Evolutionary conservation across 2,113 vertebrate species (phyloP).

Genomic region (Oncorhynchus keta): DNA sequence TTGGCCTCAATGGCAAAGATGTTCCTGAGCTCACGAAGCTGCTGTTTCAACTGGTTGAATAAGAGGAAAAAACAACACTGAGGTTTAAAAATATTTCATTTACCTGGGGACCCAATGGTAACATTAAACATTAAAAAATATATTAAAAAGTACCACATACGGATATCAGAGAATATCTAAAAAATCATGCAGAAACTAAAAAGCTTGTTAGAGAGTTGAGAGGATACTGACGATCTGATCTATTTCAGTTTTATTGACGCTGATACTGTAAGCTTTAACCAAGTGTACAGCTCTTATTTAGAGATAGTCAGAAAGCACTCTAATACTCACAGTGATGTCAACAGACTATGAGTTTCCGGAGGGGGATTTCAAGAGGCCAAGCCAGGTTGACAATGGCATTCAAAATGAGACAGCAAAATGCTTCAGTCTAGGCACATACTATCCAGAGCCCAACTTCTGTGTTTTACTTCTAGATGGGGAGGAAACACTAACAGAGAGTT

Average conservation of each 20-base stretch:
- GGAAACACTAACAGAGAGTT: neutral
- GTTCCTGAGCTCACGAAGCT: neutral
- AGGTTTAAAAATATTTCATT: neutral
- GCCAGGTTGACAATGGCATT: neutral
- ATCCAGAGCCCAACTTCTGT: conserved; percentile 7
- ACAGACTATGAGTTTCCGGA: neutral
- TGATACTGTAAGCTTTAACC: neutral
- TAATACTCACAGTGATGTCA: neutral
- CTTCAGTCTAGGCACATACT: neutral
- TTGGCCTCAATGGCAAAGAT: neutral
- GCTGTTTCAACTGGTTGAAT: neutral
- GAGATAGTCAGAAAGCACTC: neutral
- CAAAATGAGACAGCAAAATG: neutral
- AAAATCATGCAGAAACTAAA: neutral
- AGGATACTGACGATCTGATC: neutral
- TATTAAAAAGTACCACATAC: neutral
- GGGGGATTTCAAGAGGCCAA: neutral
- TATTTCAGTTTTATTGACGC: conserved; percentile 1
- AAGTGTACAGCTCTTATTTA: conserved; percentile 1
- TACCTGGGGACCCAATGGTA: neutral
- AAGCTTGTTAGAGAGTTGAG: neutral
- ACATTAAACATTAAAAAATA: neutral
- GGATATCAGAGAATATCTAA: neutral
- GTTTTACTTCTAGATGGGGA: neutral
- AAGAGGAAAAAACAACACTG: neutral